Percentiles rank a stretch among this genome's conserved stretches.
phyloP scores from a whole-genome alignment of 2,888 invertebrate genomes.

The Drosophila bunnanda region DNA sequence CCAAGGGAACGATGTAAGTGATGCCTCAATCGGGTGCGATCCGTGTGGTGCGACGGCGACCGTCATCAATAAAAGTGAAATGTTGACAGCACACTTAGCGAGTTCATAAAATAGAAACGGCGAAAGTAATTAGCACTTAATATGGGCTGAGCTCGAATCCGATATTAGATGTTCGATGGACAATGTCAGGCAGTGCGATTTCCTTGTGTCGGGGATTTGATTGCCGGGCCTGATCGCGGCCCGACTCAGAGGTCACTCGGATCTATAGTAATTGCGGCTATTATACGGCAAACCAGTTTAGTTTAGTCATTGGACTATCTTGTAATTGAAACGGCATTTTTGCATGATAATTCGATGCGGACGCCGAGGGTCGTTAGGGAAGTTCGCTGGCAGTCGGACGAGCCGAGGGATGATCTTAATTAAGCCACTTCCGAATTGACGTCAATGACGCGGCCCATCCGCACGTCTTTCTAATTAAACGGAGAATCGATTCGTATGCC shows the following conservation, averaged over 20 bases:
- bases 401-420: constrained; percentile 30
- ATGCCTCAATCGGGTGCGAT: constrained; percentile 2
- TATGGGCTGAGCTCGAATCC: constrained; percentile 26
- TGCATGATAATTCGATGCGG: constrained; percentile 66
- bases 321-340: constrained; percentile 72
- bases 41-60: not conserved
- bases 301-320: constrained; percentile 46
- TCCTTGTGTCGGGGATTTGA: constrained; percentile 47
- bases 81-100: constrained; percentile 60
- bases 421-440: constrained; percentile 40
- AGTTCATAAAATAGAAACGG: constrained; percentile 51
- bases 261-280: constrained; percentile 60
- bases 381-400: constrained; percentile 13
- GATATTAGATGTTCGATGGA: not conserved
- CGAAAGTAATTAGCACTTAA: constrained; percentile 68
- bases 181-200: constrained; percentile 28
- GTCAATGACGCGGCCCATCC: constrained; percentile 28
- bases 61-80: constrained; percentile 56
- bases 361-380: constrained; percentile 49
- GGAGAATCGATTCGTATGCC: constrained; percentile 36
- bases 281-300: constrained; percentile 51
- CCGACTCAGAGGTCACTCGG: constrained; percentile 67
- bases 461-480: constrained; percentile 28
- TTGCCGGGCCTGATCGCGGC: no score
- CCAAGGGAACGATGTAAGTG: constrained; percentile 97